Evolutionary conservation across 2,113 vertebrate species (phyloP).

Genomic region (Nannospalax galili): DNA sequence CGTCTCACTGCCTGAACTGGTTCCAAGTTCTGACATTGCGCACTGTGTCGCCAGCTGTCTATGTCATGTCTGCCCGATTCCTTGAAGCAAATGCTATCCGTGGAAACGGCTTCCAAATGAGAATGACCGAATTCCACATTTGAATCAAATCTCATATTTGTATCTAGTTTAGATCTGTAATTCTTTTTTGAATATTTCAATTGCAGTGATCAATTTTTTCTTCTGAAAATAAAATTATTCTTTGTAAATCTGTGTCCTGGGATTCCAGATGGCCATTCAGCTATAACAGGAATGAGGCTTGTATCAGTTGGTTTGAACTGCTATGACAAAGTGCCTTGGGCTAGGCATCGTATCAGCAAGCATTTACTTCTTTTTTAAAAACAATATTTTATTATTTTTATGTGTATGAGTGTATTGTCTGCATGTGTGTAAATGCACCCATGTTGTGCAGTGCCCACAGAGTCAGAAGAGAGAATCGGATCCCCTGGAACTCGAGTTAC

Average conservation of each 20-base stretch:
- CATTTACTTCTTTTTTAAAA: background rate
- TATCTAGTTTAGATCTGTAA: background rate
- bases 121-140: background rate
- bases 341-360: background rate
- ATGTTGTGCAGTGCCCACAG: too few relatives aligned
- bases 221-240: background rate
- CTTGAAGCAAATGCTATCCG: background rate
- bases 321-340: background rate
- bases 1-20: background rate
- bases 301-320: background rate
- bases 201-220: background rate
- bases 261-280: background rate
- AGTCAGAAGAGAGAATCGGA: too few relatives aligned
- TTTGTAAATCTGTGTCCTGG: background rate
- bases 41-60: background rate
- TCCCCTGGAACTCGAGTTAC: too few relatives aligned
- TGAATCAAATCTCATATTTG: background rate
- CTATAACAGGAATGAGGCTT: background rate
- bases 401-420: too few relatives aligned
- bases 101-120: background rate
- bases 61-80: background rate
- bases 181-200: background rate
- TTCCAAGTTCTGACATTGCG: background rate
- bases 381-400: too few relatives aligned
- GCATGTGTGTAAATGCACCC: too few relatives aligned